These are phyloP conservation scores for Rhinogobio ventralis DNA, from an alignment of 2,797 vertebrate species.

Conservation along the genomic window DNA sequence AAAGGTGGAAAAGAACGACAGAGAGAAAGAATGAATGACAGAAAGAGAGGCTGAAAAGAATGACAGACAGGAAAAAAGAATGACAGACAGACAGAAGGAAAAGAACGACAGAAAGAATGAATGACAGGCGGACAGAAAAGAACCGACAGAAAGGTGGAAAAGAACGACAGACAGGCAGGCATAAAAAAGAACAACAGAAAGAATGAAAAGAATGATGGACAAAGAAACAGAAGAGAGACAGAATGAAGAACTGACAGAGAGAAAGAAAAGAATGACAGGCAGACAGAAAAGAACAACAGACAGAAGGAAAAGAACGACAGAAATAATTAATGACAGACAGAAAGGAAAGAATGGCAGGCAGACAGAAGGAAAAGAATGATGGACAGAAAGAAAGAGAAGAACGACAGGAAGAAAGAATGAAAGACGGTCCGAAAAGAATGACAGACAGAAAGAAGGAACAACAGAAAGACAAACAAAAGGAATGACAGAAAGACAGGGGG, in stretches of 20 bases:
- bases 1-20: too few relatives aligned
- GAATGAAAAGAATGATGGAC: too few relatives aligned
- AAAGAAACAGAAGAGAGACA: not conserved
- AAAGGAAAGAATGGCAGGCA: too few relatives aligned
- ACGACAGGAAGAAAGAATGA: not conserved
- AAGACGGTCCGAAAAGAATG: not conserved
- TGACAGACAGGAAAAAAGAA: not conserved
- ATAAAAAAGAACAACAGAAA: too few relatives aligned
- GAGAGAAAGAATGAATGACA: too few relatives aligned
- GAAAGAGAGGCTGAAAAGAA: not conserved
- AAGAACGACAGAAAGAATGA: not conserved
- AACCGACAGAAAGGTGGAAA: rapidly evolving
- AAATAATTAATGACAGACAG: too few relatives aligned
- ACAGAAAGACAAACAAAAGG: too few relatives aligned
- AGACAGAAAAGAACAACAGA: too few relatives aligned
- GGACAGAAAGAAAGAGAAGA: not conserved
- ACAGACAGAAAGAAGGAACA: not conserved
- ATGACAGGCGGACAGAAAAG: too few relatives aligned
- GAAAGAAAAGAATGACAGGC: too few relatives aligned
- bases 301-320: too few relatives aligned
- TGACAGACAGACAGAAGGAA: not conserved
- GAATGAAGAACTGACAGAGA: too few relatives aligned
- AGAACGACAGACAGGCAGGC: not conserved
- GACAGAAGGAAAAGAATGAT: not conserved
- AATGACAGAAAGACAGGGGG: rapidly evolving